Conservation (phyloP, 2,888 invertebrate genomes). For the Deroplatys truncata region DNA sequence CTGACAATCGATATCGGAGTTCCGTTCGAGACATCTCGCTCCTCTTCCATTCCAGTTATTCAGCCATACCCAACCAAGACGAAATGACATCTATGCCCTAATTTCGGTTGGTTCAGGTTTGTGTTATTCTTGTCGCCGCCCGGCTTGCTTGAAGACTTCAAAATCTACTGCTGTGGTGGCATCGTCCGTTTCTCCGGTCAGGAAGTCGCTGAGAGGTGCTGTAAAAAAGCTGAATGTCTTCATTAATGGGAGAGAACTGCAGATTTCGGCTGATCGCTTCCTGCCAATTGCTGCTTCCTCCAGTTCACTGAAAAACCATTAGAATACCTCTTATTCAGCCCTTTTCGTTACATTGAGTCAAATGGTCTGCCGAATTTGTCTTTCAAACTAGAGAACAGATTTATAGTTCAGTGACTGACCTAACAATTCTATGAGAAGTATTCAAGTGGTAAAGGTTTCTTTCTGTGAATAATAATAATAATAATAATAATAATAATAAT, state of each 20-base stretch:
- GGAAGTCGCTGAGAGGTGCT: background rate
- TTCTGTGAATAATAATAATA: too few species aligned
- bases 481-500: too few species aligned
- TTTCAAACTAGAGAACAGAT: too few species aligned
- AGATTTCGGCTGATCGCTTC: too few species aligned
- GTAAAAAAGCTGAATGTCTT: background rate
- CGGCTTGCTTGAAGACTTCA: background rate
- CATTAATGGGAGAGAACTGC: background rate
- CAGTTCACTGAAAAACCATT: background rate
- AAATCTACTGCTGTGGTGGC: background rate
- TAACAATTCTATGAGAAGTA: too few species aligned
- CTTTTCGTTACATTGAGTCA: too few species aligned
- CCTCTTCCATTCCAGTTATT: background rate
- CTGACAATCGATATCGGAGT: conserved; percentile 24
- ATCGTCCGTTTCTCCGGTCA: background rate
- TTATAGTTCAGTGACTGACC: too few species aligned
- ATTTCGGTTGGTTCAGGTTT: background rate
- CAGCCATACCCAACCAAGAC: background rate
- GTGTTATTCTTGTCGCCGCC: background rate
- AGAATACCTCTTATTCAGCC: background rate
- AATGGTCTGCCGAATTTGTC: too few species aligned
- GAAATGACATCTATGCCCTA: conserved; percentile 13
- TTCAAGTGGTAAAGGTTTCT: too few species aligned
- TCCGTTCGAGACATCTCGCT: background rate
- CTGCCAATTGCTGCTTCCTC: background rate